These are phyloP conservation scores for Myripristis murdjan DNA, from an alignment of 2,797 vertebrate genomes.

Conservation along the genomic window DNA sequence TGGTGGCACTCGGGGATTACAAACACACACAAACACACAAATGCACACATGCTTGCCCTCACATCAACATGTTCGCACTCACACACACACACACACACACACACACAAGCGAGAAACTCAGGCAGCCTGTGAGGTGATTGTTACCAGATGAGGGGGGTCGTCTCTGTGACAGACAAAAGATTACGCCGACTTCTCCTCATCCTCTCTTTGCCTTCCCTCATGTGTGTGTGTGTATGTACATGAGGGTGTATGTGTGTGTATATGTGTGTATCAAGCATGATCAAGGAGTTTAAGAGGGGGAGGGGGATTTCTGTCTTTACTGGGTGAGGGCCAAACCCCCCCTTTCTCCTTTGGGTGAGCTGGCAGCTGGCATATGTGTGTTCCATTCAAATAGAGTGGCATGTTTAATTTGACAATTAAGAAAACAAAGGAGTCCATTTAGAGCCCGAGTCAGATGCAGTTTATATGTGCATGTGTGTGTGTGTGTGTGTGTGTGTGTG, in stretches of 20 bases:
- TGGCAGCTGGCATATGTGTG: slow-evolving; percentile 78
- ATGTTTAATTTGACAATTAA: slow-evolving; percentile 82
- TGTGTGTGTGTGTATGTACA: slow-evolving; percentile 23
- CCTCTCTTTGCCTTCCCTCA: slow-evolving; percentile 17
- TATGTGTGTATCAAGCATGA: slow-evolving; percentile 35
- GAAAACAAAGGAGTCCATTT: slow-evolving; percentile 79
- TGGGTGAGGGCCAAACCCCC: slow-evolving; percentile 48
- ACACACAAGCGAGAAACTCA: slow-evolving; percentile 45
- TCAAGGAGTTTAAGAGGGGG: slow-evolving; percentile 45
- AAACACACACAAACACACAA: slow-evolving; percentile 51
- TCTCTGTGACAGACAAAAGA: slow-evolving; percentile 76
- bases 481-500: slow-evolving; percentile 45
- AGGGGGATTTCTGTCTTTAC: slow-evolving; percentile 44
- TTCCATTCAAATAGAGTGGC: slow-evolving; percentile 75
- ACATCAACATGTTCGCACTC: slow-evolving; percentile 43
- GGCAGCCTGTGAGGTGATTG: slow-evolving; percentile 79
- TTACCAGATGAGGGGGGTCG: slow-evolving; percentile 79
- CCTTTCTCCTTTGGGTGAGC: slow-evolving; percentile 47
- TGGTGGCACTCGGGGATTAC: slow-evolving; percentile 67
- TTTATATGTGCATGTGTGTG: slow-evolving; percentile 32
- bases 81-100: slow-evolving; percentile 27
- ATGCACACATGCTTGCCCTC: slow-evolving; percentile 26
- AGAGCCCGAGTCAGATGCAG: slow-evolving; percentile 59
- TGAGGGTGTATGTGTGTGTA: slow-evolving; percentile 6
- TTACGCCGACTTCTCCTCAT: slow-evolving; percentile 59